phyloP scores from a whole-genome alignment of 1,140 invertebrate genomes.

The Zaprionus gabonicus region DNA sequence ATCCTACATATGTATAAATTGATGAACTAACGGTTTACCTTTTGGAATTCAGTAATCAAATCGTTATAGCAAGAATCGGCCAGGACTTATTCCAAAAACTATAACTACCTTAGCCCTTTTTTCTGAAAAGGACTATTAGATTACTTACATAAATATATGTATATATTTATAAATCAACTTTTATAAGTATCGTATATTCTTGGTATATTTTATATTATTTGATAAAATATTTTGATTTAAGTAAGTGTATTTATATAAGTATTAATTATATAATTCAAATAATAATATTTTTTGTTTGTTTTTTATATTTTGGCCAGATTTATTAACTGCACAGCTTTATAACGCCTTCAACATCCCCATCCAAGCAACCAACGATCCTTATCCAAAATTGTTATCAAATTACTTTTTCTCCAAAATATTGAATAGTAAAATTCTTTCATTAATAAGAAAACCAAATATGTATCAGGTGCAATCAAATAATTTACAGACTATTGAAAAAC shows the following conservation, averaged over 20 bases:
- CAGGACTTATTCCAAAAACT: no score
- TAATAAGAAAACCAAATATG: slow-evolving; percentile 15
- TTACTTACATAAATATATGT: no score
- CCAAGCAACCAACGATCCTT: slow-evolving; percentile 1
- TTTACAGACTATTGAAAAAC: slow-evolving; percentile 39
- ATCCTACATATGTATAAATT: no score
- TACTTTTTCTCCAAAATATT: not conserved
- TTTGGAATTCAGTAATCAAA: no score
- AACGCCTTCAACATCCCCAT: not conserved
- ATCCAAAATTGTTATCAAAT: not conserved
- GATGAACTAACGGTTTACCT: no score
- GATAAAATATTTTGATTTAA: not conserved
- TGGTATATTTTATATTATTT: not conserved
- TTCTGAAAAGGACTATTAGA: no score
- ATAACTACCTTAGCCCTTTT: no score
- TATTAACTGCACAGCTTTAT: not conserved
- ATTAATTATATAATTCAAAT: not conserved
- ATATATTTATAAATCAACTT: not conserved
- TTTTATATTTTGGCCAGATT: not conserved
- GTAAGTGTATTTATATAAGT: not conserved
- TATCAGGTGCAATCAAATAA: slow-evolving; percentile 2
- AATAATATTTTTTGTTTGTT: not conserved
- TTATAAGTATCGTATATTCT: not conserved
- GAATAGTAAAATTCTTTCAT: not conserved
- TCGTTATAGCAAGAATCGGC: no score